phyloP scores from a whole-genome alignment of 2,113 vertebrate species.

The Catharus fuscescens region DNA sequence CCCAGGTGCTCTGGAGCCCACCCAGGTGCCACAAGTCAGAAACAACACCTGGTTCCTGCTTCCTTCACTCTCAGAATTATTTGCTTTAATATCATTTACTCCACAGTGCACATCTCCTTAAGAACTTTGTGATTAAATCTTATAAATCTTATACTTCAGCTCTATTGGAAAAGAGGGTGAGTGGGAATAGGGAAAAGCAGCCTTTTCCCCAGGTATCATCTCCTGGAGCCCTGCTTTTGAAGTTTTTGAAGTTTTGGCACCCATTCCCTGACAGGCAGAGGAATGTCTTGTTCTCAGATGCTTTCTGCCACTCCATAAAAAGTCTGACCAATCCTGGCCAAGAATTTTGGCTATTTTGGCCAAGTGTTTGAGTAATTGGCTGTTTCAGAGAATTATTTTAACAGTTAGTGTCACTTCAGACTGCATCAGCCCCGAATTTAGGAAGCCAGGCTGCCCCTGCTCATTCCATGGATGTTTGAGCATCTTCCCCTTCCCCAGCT shows the following conservation, averaged over 20 bases:
- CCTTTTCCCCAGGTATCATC: background rate
- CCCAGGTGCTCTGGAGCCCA: background rate
- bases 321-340: background rate
- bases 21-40: background rate
- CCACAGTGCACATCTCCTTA: background rate
- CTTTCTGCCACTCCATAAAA: background rate
- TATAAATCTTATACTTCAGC: background rate
- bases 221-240: background rate
- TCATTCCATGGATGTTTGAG: background rate
- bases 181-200: background rate
- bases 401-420: background rate
- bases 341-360: background rate
- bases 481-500: background rate
- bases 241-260: background rate
- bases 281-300: background rate
- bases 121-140: background rate
- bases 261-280: background rate
- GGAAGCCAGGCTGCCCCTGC: background rate
- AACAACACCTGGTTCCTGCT: accelerated
- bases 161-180: background rate
- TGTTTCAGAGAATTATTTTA: background rate
- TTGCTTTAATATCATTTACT: background rate
- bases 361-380: background rate
- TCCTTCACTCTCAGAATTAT: background rate
- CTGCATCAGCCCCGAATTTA: background rate